phyloP scores from a whole-genome alignment of 2,113 vertebrate genomes.

The Hippocampus comes region DNA sequence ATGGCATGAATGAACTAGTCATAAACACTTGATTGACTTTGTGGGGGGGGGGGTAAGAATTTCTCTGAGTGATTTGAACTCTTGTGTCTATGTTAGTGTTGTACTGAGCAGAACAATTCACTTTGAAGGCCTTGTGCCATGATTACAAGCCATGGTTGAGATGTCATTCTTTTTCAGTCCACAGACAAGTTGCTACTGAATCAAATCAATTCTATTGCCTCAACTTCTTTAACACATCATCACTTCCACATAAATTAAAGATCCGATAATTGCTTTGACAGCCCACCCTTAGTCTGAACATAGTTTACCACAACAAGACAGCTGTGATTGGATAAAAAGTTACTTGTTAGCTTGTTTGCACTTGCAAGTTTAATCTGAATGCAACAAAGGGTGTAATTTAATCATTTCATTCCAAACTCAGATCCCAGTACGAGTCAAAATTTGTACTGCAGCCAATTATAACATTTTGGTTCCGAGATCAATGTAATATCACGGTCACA shows the following conservation, averaged over 20 bases:
- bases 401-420: neutral
- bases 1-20: neutral
- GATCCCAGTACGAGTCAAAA: neutral
- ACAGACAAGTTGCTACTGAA: neutral
- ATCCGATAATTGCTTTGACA: neutral
- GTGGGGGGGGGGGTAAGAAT: neutral
- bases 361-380: neutral
- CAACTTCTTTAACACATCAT: neutral
- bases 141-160: too few relatives aligned
- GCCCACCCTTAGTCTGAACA: neutral
- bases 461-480: neutral
- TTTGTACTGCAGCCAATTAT: neutral
- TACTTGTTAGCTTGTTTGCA: neutral
- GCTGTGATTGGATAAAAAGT: too few relatives aligned
- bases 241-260: neutral
- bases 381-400: neutral
- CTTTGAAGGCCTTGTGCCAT: neutral
- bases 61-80: neutral
- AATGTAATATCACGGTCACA: neutral
- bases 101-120: neutral
- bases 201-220: neutral
- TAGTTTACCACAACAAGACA: neutral
- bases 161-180: neutral
- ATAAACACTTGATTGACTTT: too few relatives aligned
- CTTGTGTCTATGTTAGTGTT: neutral